Percentiles rank a stretch among this genome's conserved stretches.
Evolutionary conservation across 2,113 vertebrate genomes (phyloP).

Genomic region (Anseranas semipalmata): DNA sequence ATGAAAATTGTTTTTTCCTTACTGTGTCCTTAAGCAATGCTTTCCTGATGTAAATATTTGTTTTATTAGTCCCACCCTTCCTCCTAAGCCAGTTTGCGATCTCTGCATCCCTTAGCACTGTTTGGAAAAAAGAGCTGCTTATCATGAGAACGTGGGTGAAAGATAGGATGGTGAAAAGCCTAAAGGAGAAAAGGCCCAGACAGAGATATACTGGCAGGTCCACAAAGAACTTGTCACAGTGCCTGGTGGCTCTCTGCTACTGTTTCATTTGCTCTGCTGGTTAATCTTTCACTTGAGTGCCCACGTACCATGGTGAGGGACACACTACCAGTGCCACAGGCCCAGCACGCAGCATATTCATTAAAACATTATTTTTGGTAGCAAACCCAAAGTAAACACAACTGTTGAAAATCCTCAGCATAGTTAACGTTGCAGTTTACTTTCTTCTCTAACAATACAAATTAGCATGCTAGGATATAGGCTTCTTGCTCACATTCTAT

Average conservation of each 20-base stretch:
- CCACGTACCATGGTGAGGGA: constrained; percentile 33
- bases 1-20: not conserved
- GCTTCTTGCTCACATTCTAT: not conserved
- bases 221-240: not conserved
- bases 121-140: not conserved
- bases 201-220: not conserved
- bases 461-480: not conserved
- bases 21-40: not conserved
- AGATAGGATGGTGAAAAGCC: not conserved
- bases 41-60: not conserved
- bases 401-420: not conserved
- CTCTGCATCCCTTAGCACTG: not conserved
- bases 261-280: not conserved
- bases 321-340: not conserved
- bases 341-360: not conserved
- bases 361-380: constrained; percentile 14
- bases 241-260: not conserved
- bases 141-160: not conserved
- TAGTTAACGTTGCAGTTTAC: not conserved
- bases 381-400: constrained; percentile 1
- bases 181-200: not conserved
- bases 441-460: not conserved
- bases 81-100: not conserved
- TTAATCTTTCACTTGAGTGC: constrained; percentile 50
- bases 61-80: not conserved